Conservation (phyloP, 2,797 vertebrate genomes). For the Ceryle rudis region DNA sequence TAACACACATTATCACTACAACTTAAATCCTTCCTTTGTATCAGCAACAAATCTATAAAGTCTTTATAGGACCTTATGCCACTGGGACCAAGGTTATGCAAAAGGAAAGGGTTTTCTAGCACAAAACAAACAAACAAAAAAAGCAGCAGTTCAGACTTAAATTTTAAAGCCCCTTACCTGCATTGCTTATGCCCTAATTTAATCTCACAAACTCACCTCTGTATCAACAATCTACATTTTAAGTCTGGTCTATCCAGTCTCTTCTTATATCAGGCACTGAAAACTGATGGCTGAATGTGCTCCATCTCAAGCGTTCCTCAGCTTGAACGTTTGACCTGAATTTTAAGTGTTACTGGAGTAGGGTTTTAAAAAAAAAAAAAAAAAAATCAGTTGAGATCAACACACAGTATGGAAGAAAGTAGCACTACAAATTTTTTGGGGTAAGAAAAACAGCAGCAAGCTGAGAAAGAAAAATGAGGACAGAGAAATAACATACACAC, state of each 20-base stretch:
- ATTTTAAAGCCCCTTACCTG: background rate
- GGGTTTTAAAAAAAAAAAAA: background rate
- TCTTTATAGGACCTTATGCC: background rate
- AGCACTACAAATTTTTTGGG: rapidly evolving
- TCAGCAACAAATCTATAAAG: background rate
- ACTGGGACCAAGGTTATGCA: background rate
- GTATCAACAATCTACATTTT: background rate
- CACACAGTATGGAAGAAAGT: background rate
- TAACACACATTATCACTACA: background rate
- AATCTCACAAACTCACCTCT: background rate
- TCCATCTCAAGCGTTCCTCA: background rate
- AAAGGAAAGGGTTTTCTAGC: background rate
- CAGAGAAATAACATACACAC: rapidly evolving
- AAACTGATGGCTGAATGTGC: background rate
- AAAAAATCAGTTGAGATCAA: rapidly evolving
- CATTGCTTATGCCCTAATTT: background rate
- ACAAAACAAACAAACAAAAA: background rate
- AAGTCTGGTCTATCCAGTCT: background rate
- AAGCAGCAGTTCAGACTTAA: background rate
- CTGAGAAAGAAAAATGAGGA: background rate
- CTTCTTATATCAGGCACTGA: background rate
- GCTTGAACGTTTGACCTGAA: background rate
- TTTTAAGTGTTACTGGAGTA: background rate
- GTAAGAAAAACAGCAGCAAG: background rate
- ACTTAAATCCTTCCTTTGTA: background rate